Conservation (phyloP, 2,113 vertebrate species). For the Antechinus flavipes region DNA sequence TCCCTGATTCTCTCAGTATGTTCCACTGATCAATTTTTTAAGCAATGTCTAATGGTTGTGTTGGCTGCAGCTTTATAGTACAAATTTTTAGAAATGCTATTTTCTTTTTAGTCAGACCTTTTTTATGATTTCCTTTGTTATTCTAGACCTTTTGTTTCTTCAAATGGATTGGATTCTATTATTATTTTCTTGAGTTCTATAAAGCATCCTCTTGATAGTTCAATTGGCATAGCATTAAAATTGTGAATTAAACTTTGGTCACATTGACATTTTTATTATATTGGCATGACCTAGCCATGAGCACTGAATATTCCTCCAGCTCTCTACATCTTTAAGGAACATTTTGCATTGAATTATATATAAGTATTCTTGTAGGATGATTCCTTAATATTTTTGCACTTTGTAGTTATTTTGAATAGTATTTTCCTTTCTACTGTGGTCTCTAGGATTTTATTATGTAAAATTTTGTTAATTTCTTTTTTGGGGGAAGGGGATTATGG, state of each 20-base stretch:
- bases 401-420: not conserved
- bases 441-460: not conserved
- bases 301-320: not conserved
- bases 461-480: not conserved
- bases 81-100: not conserved
- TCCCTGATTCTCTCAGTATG: too few species aligned
- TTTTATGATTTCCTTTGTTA: not conserved
- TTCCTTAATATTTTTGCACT: not conserved
- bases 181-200: not conserved
- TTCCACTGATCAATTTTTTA: not conserved
- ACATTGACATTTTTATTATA: not conserved
- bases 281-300: slow-evolving; percentile 1
- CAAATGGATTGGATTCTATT: not conserved
- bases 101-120: not conserved
- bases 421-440: not conserved
- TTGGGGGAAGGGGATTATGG: not conserved
- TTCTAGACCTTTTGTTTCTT: not conserved
- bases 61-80: not conserved
- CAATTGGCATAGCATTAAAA: not conserved
- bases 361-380: not conserved
- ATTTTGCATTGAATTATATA: not conserved
- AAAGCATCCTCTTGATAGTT: not conserved
- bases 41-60: not conserved
- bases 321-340: not conserved
- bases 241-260: not conserved